Percentiles rank a stretch among this genome's conserved stretches.
Conservation (phyloP, 2,888 invertebrate species). For the Sipha maydis region DNA sequence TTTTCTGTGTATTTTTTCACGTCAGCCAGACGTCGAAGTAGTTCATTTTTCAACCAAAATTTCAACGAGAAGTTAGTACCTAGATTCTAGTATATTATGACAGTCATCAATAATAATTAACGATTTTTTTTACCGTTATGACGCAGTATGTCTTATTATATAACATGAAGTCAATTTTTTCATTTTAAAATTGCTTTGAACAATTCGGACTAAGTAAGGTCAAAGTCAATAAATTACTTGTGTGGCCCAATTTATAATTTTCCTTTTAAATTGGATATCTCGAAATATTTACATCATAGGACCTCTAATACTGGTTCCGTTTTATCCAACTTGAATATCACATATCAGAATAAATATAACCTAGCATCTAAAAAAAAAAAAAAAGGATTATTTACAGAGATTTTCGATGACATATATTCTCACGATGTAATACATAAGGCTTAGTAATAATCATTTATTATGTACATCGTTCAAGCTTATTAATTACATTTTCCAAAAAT, state of each 20-base stretch:
- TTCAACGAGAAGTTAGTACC: background rate
- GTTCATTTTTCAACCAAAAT: background rate
- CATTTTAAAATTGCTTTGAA: background rate
- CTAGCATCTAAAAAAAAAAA: background rate
- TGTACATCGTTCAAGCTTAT: no score
- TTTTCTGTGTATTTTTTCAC: background rate
- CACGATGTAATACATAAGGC: no score
- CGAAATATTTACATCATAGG: background rate
- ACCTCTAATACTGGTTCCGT: background rate
- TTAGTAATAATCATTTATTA: no score
- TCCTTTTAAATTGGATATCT: background rate
- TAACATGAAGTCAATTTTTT: background rate
- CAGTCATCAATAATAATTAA: background rate
- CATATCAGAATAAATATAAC: background rate
- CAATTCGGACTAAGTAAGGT: background rate
- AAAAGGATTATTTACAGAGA: no score
- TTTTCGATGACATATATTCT: no score
- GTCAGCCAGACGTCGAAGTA: background rate
- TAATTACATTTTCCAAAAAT: no score
- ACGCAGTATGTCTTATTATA: background rate
- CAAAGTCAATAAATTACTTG: background rate
- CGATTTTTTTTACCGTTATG: background rate
- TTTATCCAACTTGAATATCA: background rate
- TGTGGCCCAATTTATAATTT: conserved; percentile 10
- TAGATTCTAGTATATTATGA: background rate